Base-by-base conservation (phyloP, 1,140 invertebrate genomes). In the Harpegnathos saltator region DNA sequence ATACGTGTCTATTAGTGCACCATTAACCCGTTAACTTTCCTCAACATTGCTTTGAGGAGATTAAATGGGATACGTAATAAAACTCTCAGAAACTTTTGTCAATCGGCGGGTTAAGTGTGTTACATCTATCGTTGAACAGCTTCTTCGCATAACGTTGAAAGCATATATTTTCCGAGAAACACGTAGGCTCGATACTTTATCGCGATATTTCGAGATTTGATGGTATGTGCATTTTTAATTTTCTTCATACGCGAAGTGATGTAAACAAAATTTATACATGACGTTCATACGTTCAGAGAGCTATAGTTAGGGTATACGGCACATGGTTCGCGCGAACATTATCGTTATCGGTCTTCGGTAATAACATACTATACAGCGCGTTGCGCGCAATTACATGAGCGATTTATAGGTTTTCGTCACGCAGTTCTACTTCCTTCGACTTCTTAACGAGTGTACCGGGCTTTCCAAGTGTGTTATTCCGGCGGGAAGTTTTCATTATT, bases 331-430 rank as follows among this genome's bases (percentile, higher is more conserved):
- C 65, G 89, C 85, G 85, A 88, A 91, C 90, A 89, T 90, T 90
- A 91, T 91, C 89, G 85, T 89, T 89, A 88, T 88, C 88, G 84
- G 65, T 69, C 48, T 73, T 80, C 65, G 85, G 75, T 91, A 90
- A 91, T 90, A 91, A 91, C 85, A 81, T 81, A 58, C 71, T 22
- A 24, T 78, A 80, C 74, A 54, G 52, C 72, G 69, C 72, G 56
- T 78, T 78, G 77, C 80, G 74, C 80, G 80, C 73, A 72, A 71
- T 86, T 83, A 84, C 54, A 48, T 29, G 50, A 61, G 75, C 72
- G 84, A 90, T 91, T 90, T 90, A 90, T 88, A 75, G 74, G 63
- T 77, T 61, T 85, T 84, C 81, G 85, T 84, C 89, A 86, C 90
- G 88, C 89, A 89, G 78, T 85, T 69, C 58, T 78, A 85, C 78